These are phyloP conservation scores for Idaea dimidiata DNA, from an alignment of 2,888 invertebrate genomes.

Conservation along the genomic window DNA sequence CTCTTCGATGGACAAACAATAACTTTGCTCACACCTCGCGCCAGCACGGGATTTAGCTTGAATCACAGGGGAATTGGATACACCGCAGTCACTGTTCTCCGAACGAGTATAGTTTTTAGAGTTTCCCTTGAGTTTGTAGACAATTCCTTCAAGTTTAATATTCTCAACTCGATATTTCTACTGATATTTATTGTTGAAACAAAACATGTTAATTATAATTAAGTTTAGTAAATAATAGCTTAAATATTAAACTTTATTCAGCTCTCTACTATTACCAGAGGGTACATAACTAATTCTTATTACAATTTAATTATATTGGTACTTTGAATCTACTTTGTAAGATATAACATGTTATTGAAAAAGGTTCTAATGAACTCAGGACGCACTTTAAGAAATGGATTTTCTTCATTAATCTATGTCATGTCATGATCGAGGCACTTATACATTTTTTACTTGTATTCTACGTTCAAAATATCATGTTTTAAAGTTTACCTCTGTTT, in stretches of 20 bases:
- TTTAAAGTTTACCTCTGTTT: neutral
- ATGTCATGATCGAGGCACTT: conserved; percentile 18
- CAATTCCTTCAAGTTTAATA: conserved; percentile 16
- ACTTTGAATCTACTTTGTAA: conserved; percentile 16
- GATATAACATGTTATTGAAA: conserved; percentile 44
- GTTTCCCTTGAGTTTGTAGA: conserved; percentile 26
- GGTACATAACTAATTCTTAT: no score
- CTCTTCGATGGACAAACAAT: conserved; percentile 44
- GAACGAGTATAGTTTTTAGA: conserved; percentile 22
- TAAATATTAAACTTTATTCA: no score
- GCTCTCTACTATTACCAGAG: no score
- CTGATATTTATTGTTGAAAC: neutral
- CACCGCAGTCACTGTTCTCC: conserved; percentile 8
- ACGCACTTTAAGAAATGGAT: conserved; percentile 62
- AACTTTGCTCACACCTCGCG: conserved; percentile 42
- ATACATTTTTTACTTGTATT: neutral
- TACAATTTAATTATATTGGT: conserved; percentile 2
- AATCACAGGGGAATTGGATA: conserved; percentile 28
- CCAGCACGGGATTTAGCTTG: conserved; percentile 35
- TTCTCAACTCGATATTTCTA: conserved; percentile 4
- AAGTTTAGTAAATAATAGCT: no score
- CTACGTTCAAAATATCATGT: neutral
- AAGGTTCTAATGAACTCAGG: conserved; percentile 46
- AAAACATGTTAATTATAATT: neutral
- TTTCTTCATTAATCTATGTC: conserved; percentile 62